Evolutionary conservation across 1,140 invertebrate genomes (phyloP), one percentile per base, ranked within the genome.

Genomic region (Drosophila kikkawai): DNA sequence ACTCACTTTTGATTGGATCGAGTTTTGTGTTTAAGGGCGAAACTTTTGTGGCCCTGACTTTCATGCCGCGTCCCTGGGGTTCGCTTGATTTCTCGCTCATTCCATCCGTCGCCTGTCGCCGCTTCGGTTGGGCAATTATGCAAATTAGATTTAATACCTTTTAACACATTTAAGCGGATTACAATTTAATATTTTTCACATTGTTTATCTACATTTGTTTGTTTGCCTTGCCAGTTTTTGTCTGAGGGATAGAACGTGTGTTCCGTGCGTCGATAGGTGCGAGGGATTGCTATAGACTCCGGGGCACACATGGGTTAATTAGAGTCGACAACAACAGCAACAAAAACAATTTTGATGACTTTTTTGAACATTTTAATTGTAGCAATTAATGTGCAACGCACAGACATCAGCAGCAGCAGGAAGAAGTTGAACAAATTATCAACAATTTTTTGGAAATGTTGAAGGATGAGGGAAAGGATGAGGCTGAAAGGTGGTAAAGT

Each of bases 161-260:
- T 91, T 60, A 83, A 82, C 83, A 83, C 83, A 90, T 91, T 91
- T 92, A 92, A 92, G 91, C 90, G 91, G 91, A 92, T 92, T 92
- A 92, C 91, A 92, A 92, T 92, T 90, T 92, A 92, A 92, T 92
- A 91, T 92, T 92, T 92, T 39, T 73, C 67, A 73, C 69, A 73
- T 80, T 87, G 80, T 83, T 81, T 80, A 77, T 88, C 80, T 75
- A 71, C 78, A 67, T 70, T 71, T 78, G 71, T 85, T 57, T 69
- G 55, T 50, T 60, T 50, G 68, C 56, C 26, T 70, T 75, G 70
- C 11, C 61, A 60, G 56, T 53, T 76, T 76, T 48, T 69, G 65
- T 64, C 34, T 5, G 26, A 42, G 37, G 48, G 39, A 19, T 39
- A 45, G 41, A 39, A 73, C 26, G 19, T 39, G 19, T 39, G 74